Evolutionary conservation across 2,113 vertebrate species (phyloP).

Genomic region (Rhagologus leucostigma): DNA sequence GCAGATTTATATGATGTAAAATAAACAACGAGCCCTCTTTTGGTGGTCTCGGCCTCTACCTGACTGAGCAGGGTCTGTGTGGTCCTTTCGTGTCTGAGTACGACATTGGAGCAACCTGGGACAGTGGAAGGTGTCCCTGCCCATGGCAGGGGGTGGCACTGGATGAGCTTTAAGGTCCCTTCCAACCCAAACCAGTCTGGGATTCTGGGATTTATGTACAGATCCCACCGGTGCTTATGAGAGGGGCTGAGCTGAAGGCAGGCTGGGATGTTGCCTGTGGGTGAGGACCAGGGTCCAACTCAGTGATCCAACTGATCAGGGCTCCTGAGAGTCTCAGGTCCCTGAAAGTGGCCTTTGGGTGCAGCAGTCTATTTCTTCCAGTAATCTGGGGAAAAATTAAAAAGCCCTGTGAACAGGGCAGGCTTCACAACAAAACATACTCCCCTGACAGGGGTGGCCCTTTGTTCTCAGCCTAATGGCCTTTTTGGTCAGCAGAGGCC

Average conservation of each 20-base stretch:
- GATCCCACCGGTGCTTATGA: neutral
- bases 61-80: no score
- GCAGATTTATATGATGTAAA: no score
- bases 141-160: neutral
- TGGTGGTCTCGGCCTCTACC: no score
- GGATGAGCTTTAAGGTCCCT: neutral
- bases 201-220: neutral
- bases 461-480: neutral
- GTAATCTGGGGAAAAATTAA: neutral
- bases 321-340: neutral
- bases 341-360: neutral
- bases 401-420: neutral
- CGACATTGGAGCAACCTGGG: rapidly evolving
- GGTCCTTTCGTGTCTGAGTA: no score
- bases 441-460: neutral
- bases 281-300: rapidly evolving
- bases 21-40: no score
- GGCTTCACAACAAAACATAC: neutral
- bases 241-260: rapidly evolving
- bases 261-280: no score
- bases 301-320: neutral
- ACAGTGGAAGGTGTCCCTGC: rapidly evolving
- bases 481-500: neutral
- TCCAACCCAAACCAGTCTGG: neutral
- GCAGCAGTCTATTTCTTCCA: neutral